Base-by-base conservation (phyloP, 2,888 invertebrate genomes). In the Perdita meconis region DNA sequence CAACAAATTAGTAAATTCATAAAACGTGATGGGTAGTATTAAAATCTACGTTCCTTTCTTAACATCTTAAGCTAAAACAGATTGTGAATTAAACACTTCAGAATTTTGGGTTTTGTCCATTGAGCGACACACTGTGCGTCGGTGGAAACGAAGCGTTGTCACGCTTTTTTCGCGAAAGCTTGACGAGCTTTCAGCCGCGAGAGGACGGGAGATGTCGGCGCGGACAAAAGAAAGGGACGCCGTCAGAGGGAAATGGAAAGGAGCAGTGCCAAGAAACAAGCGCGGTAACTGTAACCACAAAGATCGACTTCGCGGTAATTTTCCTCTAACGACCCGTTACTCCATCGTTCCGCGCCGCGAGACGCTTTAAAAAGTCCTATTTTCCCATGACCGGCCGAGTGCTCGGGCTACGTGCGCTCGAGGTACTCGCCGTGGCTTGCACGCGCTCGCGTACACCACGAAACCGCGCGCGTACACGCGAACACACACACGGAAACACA, bases 281-380 rank as follows among this genome's bases (percentile, higher is more conserved):
- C 80, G 68, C 80, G 70, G 73, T 84, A 84, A 84, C 84, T 84
- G 84, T 84, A 84, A 82, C 74, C 71, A 64, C 68, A 71, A 73
- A 74, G 78, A 78, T 77, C 76, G 76, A 60, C 70, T 66, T 66
- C 70, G 72, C 68, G 73, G 84, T 84, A 78, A 82, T 84, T 84
- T 84, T 81, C 84, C 72, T 81, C 72, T 70, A 69, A 51, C 69
- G 63, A 65, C 67, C 84, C 84, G 84, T 84, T 84, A 84, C 78
- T 82, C 69, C 80, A 63, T 74, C 80, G 81, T 82, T 82, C 80
- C 73, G 60, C 74, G 64, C 71, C 55, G 75, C 82, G 76, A 63
- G 59, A 74, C 72, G 68, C 44, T 70, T 79, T 76, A 82, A 84
- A 84, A 84, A 84, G 61, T 67, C 36, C 64, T 65, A 76, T 82